Base-by-base conservation (phyloP, 2,113 vertebrate genomes). In the Muntiacus reevesi region DNA sequence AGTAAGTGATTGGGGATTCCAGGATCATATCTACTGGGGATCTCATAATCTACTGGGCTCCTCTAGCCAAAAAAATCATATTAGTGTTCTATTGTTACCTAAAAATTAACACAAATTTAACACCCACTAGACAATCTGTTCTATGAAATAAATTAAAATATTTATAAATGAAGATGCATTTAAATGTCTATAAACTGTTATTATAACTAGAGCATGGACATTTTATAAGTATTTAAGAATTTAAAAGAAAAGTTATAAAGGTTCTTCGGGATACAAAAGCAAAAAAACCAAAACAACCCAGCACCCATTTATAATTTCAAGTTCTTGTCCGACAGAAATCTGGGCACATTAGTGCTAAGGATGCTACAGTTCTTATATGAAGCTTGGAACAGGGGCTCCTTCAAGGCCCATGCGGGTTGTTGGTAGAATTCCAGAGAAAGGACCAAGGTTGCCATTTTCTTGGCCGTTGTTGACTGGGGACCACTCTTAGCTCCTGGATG, bases 61-160 rank as follows among this genome's bases (percentile, higher is more conserved):
- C 47, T 67, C 30, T 79, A 86, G 55, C 40, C 33, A 78, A 94
- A 79, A 67, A 45, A n/a, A 67, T 36, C 64, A 2, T 59, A 47
- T 52, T 52, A 81, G 28, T 40, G 36, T 71, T 91, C 40, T 60
- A 28, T 40, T 59, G 52, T 45, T 90, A 9, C 36, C 17, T 62
- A 30, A 91, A 74, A 52, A 45, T 74, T 71, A 67, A 27, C 12
- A 54, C 27, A 90, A 79, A 67, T 16, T 54, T 36, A 87, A 45
- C 36, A 89, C 10, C 9, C 36, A 47, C 47, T 89, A 99, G 99
- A 98, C 98, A 98, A 99, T 98, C 98, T 99, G 98, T 99, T 99
- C 98, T 99, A 99, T 99, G 99, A 99, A 99, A 99, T 99, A 99
- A 99, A 99, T 99, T 99, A 99, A 99, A 99, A 99, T 99, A 99